Conservation (phyloP, 1,140 invertebrate genomes). For the Zaprionus kolodkinae region DNA sequence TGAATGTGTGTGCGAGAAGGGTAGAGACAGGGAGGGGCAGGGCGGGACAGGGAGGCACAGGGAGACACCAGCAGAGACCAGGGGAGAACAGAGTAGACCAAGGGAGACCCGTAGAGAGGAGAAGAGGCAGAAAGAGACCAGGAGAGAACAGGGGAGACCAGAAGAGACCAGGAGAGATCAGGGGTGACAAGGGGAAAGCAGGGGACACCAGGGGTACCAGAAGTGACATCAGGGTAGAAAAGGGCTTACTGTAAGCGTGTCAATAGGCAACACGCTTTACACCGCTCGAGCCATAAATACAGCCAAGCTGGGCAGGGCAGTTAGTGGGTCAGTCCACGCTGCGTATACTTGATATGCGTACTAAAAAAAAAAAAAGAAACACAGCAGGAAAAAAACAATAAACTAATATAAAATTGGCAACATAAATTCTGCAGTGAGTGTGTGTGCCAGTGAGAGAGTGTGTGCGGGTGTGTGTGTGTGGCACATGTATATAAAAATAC, state of each 20-base stretch:
- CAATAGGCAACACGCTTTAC: neutral
- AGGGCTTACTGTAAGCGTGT: neutral
- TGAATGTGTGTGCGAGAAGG: neutral
- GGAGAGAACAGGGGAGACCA: too few relatives aligned
- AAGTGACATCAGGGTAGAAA: too few relatives aligned
- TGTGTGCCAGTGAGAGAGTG: neutral
- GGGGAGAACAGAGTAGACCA: too few relatives aligned
- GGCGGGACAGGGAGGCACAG: too few relatives aligned
- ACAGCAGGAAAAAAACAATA: constrained; percentile 60
- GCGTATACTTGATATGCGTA: constrained; percentile 18
- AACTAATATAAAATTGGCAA: constrained; percentile 71
- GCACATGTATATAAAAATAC: constrained; percentile 42
- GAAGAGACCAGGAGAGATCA: too few relatives aligned
- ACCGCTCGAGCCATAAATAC: constrained; percentile 7
- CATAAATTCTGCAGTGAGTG: constrained; percentile 58
- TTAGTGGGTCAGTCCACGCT: constrained; percentile 4
- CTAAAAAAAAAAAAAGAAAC: constrained; percentile 14
- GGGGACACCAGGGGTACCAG: too few relatives aligned
- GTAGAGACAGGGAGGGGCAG: neutral
- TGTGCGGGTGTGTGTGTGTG: constrained; percentile 11
- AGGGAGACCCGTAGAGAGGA: neutral
- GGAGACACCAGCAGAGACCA: neutral
- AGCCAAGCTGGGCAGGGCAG: neutral
- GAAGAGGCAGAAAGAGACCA: too few relatives aligned
- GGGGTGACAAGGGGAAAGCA: too few relatives aligned